Base-by-base conservation (phyloP, 2,113 vertebrate genomes). In the Gopherus evgoodei region DNA sequence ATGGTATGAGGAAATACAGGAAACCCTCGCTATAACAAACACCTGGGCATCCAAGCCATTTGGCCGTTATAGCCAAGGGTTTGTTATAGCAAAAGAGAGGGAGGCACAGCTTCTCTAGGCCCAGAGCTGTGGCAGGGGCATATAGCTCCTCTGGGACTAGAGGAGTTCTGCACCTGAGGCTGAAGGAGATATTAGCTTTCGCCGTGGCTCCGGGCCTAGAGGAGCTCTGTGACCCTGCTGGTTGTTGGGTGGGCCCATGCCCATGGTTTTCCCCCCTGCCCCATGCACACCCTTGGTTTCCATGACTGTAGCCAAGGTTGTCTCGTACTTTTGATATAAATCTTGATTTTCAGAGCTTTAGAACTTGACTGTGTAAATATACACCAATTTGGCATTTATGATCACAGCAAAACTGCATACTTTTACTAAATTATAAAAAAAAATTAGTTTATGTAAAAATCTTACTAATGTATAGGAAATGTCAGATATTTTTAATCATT, bases 141-240 rank as follows among this genome's bases (percentile, higher is more conserved):
- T 25, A 57, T 10, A 57, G 54, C 25, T 57, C 25, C 56, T 57
- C 24, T 57, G 25, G 25, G 25, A 27, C 56, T 27, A 8, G 25
- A 57, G 25, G 25, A 57, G 25, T 57, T 57, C 54, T 49, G 47
- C 47, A 11, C 24, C 54, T 24, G 24, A 10, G 54, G 54, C 21
- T 1, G 10, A 22, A 56, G 22, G 54, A 24, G 54, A 22, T 56
- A 3, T 25, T 25, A 56, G 8, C 21, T 56, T 24, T 22, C 8
- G 8, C 19, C 22, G 1, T 8, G 3, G 21, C 8, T 25, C 21
- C 25, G 4, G 54, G 24, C 21, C 22, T 3, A 1, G 9, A 56
- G 22, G 54, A 25, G 54, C 54, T 56, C 56, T 27, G 56, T 57
- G 24, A 24, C 5, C 56, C 24, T 57, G 56, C 56, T 57, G 56